Percentiles rank a stretch among this genome's conserved stretches.
Conservation (phyloP, 2,113 vertebrate genomes). For the Balaeniceps rex region DNA sequence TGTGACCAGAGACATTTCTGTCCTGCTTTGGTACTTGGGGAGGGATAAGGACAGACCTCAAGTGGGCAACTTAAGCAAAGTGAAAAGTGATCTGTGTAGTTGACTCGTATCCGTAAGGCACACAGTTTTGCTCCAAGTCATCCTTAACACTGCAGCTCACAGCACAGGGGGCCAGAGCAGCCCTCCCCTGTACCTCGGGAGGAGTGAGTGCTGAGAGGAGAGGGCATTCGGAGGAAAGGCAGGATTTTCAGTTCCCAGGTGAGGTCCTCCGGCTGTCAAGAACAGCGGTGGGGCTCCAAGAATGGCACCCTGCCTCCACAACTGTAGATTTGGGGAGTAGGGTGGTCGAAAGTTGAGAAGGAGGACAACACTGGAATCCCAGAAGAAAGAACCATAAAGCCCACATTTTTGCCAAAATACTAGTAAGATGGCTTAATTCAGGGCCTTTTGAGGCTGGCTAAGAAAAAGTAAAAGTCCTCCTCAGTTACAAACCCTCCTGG, state of each 20-base stretch:
- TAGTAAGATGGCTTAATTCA: not conserved
- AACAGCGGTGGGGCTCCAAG: not conserved
- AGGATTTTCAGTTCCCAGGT: not conserved
- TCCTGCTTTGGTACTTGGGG: not conserved
- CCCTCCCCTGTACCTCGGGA: not conserved
- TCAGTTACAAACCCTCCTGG: not conserved
- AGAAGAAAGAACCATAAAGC: not conserved
- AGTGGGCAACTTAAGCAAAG: not conserved
- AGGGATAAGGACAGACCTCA: not conserved
- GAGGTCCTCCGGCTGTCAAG: not conserved
- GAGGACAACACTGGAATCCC: not conserved
- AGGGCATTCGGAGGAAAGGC: not conserved
- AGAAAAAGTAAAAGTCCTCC: not conserved
- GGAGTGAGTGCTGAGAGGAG: not conserved
- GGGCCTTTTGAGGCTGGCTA: not conserved
- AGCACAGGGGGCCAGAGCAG: not conserved
- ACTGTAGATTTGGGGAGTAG: not conserved
- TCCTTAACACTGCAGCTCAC: rapidly evolving
- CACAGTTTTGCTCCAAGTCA: rapidly evolving
- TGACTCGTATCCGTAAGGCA: not conserved
- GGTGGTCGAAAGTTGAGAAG: not conserved
- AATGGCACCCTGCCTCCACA: not conserved
- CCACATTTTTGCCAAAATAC: not conserved
- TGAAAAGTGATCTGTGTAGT: not conserved
- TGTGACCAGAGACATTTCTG: not conserved